These are phyloP conservation scores for Halocynthia roretzi DNA, from an alignment of 23 tunicate species.

Conservation along the genomic window DNA sequence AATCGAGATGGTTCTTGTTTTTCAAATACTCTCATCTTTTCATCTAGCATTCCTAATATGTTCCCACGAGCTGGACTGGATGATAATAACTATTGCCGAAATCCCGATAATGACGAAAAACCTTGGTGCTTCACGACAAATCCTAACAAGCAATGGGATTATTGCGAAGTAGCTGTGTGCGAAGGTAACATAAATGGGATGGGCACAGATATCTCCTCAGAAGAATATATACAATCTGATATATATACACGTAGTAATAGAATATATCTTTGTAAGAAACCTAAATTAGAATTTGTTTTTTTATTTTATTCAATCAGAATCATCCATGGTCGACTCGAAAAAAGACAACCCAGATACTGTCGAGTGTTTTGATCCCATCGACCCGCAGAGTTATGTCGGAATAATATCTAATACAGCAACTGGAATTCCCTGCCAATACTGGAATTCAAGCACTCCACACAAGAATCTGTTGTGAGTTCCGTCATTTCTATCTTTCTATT, in stretches of 20 bases:
- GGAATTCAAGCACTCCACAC: constrained; percentile 7
- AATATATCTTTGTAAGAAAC: too few species aligned
- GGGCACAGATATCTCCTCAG: neutral
- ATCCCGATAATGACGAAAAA: constrained; percentile 31
- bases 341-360: too few species aligned
- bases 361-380: neutral
- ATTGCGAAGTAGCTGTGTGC: constrained; percentile 27
- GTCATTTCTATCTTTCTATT: neutral
- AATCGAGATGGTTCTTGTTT: too few species aligned
- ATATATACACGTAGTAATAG: too few species aligned
- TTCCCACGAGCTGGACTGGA: constrained; percentile 25
- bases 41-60: constrained; percentile 12
- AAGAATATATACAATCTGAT: too few species aligned
- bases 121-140: constrained; percentile 47
- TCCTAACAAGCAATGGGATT: constrained; percentile 26
- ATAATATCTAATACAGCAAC: constrained; percentile 1
- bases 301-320: too few species aligned
- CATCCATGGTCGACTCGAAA: too few species aligned
- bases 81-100: constrained; percentile 43
- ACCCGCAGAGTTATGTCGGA: neutral
- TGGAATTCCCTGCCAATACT: constrained; percentile 1
- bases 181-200: constrained; percentile 7
- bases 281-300: too few species aligned
- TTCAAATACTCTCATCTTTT: neutral
- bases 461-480: constrained; percentile 2